phyloP scores from a whole-genome alignment of 2,888 invertebrate genomes.

The Marasmarcha lunaedactyla region DNA sequence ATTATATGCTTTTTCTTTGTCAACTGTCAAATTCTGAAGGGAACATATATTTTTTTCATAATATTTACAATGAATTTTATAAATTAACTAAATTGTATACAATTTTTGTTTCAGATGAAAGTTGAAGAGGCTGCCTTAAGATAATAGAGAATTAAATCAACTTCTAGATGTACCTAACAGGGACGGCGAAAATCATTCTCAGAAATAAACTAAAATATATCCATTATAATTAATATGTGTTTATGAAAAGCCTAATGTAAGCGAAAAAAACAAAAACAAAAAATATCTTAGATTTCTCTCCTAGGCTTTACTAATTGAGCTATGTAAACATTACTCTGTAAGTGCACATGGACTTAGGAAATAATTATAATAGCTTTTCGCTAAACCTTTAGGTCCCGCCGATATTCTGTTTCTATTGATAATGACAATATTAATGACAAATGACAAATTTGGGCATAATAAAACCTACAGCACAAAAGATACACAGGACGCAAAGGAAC shows the following conservation, averaged over 20 bases:
- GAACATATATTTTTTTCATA: no score
- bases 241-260: conserved; percentile 64
- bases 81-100: no score
- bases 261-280: conserved; percentile 49
- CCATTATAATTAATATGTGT: conserved; percentile 56
- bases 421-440: conserved; percentile 1
- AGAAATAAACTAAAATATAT: conserved; percentile 52
- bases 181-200: conserved; percentile 57
- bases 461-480: neutral
- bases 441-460: neutral
- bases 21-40: no score
- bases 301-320: conserved; percentile 60
- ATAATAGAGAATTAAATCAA: conserved; percentile 61
- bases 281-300: conserved; percentile 51
- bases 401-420: neutral
- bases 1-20: no score
- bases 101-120: conserved; percentile 55
- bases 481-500: neutral
- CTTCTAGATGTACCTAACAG: conserved; percentile 62
- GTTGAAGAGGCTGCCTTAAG: conserved; percentile 60
- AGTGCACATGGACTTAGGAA: conserved; percentile 59
- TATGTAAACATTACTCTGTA: conserved; percentile 55
- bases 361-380: conserved; percentile 50
- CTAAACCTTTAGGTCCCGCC: conserved; percentile 26
- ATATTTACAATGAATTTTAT: no score